phyloP scores from a whole-genome alignment of 2,888 invertebrate genomes.

The Plagiodera versicolora region DNA sequence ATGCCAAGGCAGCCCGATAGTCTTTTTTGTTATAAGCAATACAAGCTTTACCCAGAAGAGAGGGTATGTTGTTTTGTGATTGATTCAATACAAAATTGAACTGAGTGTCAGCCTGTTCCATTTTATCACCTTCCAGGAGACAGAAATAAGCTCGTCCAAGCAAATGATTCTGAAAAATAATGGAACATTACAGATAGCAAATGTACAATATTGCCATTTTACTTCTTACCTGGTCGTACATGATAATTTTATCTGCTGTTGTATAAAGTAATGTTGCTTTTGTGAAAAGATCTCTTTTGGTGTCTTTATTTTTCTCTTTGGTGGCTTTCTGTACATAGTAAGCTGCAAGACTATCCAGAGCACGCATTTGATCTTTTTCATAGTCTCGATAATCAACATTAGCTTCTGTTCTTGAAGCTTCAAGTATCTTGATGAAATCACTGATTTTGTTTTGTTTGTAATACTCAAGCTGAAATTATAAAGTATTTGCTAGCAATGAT shows the following conservation, averaged over 20 bases:
- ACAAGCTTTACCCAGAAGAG: conserved; percentile 96
- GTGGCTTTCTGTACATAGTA: conserved; percentile 97
- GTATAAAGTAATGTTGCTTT: conserved; percentile 97
- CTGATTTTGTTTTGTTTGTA: conserved; percentile 91
- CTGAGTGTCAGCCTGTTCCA: conserved; percentile 99
- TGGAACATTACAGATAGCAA: conserved; percentile 7
- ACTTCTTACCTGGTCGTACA: conserved; percentile 90
- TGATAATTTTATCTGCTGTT: conserved; percentile 98
- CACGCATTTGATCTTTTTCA: conserved; percentile 97
- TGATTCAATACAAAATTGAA: conserved; percentile 98
- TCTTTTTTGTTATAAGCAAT: conserved; percentile 98
- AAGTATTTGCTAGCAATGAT: too few relatives aligned
- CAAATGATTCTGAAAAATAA: conserved; percentile 79
- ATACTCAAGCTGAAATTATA: conserved; percentile 85
- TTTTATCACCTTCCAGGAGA: conserved; percentile 96
- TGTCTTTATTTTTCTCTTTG: conserved; percentile 92
- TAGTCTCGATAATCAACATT: conserved; percentile 85
- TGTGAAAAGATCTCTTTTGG: conserved; percentile 89
- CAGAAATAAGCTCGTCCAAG: conserved; percentile 98
- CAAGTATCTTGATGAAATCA: conserved; percentile 93
- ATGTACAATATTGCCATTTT: conserved; percentile 3
- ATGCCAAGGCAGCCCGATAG: conserved; percentile 91
- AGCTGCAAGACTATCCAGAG: conserved; percentile 96
- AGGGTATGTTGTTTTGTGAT: conserved; percentile 94
- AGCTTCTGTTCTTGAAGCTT: conserved; percentile 83